Conservation (phyloP, 2,888 invertebrate genomes). For the Arrhopalites spinosus region DNA sequence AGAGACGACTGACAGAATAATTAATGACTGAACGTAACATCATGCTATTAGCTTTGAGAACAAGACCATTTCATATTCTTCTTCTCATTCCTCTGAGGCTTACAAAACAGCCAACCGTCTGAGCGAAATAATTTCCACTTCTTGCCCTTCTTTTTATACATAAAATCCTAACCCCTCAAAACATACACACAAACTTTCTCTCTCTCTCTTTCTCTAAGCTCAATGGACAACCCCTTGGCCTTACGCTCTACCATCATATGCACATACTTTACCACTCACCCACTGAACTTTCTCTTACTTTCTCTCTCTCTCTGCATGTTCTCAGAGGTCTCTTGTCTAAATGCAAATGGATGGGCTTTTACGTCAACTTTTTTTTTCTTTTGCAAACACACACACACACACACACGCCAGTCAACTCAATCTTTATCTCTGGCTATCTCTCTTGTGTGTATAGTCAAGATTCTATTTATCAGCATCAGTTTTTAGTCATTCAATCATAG, state of each 20-base stretch:
- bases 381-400: too few species aligned
- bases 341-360: constrained; percentile 25
- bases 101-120: constrained; percentile 24
- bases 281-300: neutral
- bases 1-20: constrained; percentile 53
- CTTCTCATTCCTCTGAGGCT: constrained; percentile 23
- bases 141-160: constrained; percentile 12
- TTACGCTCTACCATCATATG: neutral
- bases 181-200: neutral
- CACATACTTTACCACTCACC: neutral
- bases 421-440: neutral
- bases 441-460: neutral
- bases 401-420: too few species aligned
- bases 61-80: constrained; percentile 41
- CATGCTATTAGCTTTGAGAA: constrained; percentile 45
- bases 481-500: neutral
- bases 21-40: constrained; percentile 49
- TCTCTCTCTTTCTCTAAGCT: neutral
- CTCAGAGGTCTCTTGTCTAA: constrained; percentile 6
- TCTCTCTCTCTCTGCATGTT: constrained; percentile 6
- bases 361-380: constrained; percentile 1
- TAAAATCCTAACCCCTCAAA: too few species aligned
- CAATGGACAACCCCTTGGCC: too few species aligned
- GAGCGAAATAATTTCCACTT: constrained; percentile 32
- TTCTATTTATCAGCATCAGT: constrained; percentile 4